Conservation (phyloP, 1,140 invertebrate species). For the Sarcophaga bullata region DNA sequence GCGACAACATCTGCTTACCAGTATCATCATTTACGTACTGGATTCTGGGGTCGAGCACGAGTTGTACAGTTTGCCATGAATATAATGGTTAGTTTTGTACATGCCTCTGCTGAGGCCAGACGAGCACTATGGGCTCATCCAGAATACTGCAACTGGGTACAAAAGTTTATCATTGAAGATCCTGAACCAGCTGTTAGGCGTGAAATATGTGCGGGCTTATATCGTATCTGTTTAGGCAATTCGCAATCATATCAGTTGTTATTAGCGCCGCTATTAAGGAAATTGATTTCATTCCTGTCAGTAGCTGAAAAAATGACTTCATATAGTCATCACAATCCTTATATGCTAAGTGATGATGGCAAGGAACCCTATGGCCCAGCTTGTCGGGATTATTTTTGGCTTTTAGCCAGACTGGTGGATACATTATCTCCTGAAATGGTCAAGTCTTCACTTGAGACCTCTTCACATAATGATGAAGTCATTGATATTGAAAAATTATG, state of each 20-base stretch:
- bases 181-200: slow-evolving; percentile 86
- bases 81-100: slow-evolving; percentile 84
- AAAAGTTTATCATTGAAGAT: slow-evolving; percentile 82
- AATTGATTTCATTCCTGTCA: slow-evolving; percentile 81
- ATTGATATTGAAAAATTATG: slow-evolving; percentile 82
- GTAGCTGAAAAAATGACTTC: slow-evolving; percentile 88
- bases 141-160: slow-evolving; percentile 78
- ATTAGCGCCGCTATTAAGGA: slow-evolving; percentile 81
- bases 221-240: slow-evolving; percentile 83
- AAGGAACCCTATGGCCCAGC: slow-evolving; percentile 94
- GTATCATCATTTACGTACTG: slow-evolving; percentile 82
- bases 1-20: slow-evolving; percentile 72
- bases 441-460: slow-evolving; percentile 69
- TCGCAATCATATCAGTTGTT: slow-evolving; percentile 71
- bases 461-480: slow-evolving; percentile 65
- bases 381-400: slow-evolving; percentile 94
- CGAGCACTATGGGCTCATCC: slow-evolving; percentile 74
- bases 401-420: slow-evolving; percentile 87
- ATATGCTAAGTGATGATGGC: slow-evolving; percentile 77
- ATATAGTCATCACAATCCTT: slow-evolving; percentile 68
- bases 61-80: slow-evolving; percentile 86
- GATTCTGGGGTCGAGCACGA: slow-evolving; percentile 87
- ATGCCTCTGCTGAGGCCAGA: slow-evolving; percentile 76
- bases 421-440: slow-evolving; percentile 82
- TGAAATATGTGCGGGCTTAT: slow-evolving; percentile 89